These are phyloP conservation scores for Wiebesia pumilae DNA, from an alignment of 1,140 invertebrate species.

Conservation along the genomic window DNA sequence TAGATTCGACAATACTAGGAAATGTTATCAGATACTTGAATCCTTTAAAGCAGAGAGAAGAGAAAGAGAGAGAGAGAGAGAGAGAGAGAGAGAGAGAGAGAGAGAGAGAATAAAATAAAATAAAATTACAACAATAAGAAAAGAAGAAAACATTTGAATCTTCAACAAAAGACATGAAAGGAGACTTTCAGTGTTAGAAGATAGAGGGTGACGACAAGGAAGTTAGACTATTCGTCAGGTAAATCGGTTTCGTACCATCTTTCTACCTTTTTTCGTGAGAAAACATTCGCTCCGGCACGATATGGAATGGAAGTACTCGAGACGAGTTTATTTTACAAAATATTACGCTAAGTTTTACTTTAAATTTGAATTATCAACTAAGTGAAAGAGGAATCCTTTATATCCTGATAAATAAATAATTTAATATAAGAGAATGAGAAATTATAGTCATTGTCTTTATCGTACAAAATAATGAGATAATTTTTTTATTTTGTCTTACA, in stretches of 20 bases:
- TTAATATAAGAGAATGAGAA: background rate
- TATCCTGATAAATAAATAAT: constrained; percentile 4
- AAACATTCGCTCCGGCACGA: background rate
- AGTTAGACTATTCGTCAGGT: constrained; percentile 47
- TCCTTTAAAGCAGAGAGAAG: background rate
- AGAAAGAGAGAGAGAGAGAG: constrained; percentile 17
- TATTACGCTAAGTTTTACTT: constrained; percentile 50
- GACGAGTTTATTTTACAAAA: constrained; percentile 42
- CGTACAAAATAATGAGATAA: no score
- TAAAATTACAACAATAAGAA: constrained; percentile 9
- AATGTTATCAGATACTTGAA: background rate
- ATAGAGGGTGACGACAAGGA: constrained; percentile 36
- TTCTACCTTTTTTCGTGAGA: background rate
- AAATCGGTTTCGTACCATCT: constrained; percentile 37
- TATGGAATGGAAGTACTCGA: background rate
- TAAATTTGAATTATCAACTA: constrained; percentile 37
- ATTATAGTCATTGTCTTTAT: no score
- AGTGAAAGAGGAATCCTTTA: background rate
- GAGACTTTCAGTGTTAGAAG: background rate
- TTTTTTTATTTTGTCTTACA: no score
- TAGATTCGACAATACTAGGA: background rate
- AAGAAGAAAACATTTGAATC: background rate
- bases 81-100: no score
- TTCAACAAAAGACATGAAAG: constrained; percentile 24
- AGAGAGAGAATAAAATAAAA: constrained; percentile 34